A percentile compares a stretch with the other conserved stretches of the same genome.
These are phyloP conservation scores for Nomada goodeniana DNA, from an alignment of 2,888 invertebrate genomes.

Conservation along the genomic window DNA sequence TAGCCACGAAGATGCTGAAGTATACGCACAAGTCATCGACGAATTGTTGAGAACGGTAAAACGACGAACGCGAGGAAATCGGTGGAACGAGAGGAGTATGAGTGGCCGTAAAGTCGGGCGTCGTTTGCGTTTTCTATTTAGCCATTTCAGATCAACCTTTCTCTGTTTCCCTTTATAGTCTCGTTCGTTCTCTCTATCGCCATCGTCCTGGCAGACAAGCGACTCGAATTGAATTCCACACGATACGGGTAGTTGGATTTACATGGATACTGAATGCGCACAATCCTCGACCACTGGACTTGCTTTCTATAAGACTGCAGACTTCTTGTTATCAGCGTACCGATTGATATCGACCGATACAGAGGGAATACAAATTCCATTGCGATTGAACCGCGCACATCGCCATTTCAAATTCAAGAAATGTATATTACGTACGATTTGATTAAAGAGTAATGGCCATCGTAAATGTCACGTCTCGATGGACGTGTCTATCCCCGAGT, in stretches of 20 bases:
- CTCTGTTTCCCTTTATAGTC: conserved; percentile 57
- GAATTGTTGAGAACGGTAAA: conserved; percentile 59
- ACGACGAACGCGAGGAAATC: conserved; percentile 56
- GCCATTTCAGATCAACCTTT: conserved; percentile 77
- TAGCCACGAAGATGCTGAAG: conserved; percentile 36
- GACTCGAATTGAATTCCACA: conserved; percentile 76
- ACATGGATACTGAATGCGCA: conserved; percentile 68
- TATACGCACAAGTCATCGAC: conserved; percentile 38
- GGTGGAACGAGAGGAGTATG: conserved; percentile 67
- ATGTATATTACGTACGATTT: not conserved
- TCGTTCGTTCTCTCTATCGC: conserved; percentile 57
- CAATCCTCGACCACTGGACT: conserved; percentile 62
- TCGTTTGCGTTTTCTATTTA: conserved; percentile 83
- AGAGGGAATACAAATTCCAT: conserved; percentile 39
- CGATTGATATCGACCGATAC: conserved; percentile 61
- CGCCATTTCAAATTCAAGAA: not conserved
- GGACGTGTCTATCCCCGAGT: not conserved
- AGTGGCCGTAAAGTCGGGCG: conserved; percentile 80
- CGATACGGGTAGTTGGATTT: conserved; percentile 77
- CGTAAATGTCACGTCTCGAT: not conserved
- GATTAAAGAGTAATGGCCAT: not conserved
- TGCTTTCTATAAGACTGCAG: conserved; percentile 53
- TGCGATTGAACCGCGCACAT: conserved; percentile 9
- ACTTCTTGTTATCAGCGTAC: conserved; percentile 57
- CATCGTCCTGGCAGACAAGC: conserved; percentile 69